Base-by-base conservation (phyloP, 2,113 vertebrate genomes). In the Notarius lentiginosus region DNA sequence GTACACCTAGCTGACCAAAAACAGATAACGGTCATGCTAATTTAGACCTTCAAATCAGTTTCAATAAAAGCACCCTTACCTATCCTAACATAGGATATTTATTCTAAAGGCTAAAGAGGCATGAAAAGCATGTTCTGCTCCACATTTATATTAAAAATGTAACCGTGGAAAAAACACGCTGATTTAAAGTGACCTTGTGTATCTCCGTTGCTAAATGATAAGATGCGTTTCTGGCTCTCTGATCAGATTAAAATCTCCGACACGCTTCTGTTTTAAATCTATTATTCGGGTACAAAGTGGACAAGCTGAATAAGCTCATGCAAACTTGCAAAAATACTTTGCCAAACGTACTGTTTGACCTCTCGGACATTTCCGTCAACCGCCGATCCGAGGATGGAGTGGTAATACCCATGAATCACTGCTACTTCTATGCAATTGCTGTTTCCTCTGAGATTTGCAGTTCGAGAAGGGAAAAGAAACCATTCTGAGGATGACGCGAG, bases 391-490 rank as follows among this genome's bases (percentile, higher is more conserved):
- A 17, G 41, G 20, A 75, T 9, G 53, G 65, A 22, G n/a, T 41
- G 49, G n/a, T 49, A 83, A 47, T 85, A 68, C 60, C 60, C 61
- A n/a, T 79, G 84, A 79, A 86, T 55, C 49, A 66, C 70, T 79
- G 84, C 75, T 86, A 55, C 49, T 55, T 68, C 53, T 66, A 86
- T 79, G 75, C 61, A 79, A 86, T 79, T 79, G 63, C 18, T 10
- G 49, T 55, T 63, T 79, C 84, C 75, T 66, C 18, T 51, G 73
- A 65, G 58, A 66, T 8, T 65, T 65, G 58, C 49, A n/a, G 58
- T 63, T 61, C 60, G 72, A 77, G 49, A 27, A n/a, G 24, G 56
- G 41, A 8, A 55, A 41, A 56, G 12, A 83, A 83, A 30, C 17
- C 22, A 34, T 22, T 0, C 75, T n/a, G 49, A 86, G 60, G 27